Percentiles rank a stretch among this genome's conserved stretches.
These are phyloP conservation scores for Fringilla coelebs DNA, from an alignment of 2,797 vertebrate genomes.

Conservation along the genomic window DNA sequence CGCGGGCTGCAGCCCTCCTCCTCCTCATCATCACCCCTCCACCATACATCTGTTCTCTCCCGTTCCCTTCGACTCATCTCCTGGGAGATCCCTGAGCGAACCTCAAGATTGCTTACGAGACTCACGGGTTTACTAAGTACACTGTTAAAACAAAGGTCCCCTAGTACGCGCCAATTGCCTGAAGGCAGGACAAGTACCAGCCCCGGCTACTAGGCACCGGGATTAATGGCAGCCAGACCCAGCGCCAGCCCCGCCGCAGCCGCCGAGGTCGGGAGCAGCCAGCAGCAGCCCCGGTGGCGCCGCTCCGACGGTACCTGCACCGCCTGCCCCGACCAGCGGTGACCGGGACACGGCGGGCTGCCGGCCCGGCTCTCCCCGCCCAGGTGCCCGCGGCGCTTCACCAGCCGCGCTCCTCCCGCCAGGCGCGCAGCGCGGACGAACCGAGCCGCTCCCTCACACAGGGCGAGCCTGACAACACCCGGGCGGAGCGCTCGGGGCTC, in stretches of 20 bases:
- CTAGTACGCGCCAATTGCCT: fast-evolving
- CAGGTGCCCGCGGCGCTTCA: neutral
- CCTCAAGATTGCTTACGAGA: neutral
- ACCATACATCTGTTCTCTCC: fast-evolving
- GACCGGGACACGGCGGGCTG: neutral
- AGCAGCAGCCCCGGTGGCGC: neutral
- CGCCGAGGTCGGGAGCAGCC: neutral
- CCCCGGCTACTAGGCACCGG: neutral
- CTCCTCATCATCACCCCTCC: neutral
- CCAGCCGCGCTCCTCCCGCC: neutral
- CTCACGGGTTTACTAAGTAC: neutral
- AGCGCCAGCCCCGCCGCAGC: neutral
- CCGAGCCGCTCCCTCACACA: neutral
- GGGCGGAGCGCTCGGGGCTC: too few relatives aligned
- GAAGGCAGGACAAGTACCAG: neutral
- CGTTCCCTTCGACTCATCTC: neutral
- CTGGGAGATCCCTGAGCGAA: neutral
- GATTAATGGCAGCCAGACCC: neutral
- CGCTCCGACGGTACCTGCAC: neutral
- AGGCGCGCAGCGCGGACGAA: neutral
- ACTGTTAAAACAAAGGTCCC: neutral
- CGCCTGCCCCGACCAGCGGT: neutral
- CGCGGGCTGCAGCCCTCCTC: neutral
- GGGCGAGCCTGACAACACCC: neutral
- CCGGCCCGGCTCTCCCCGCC: neutral